These are phyloP conservation scores for Stictocephala bisonia DNA, from an alignment of 2,888 invertebrate genomes.

Conservation along the genomic window DNA sequence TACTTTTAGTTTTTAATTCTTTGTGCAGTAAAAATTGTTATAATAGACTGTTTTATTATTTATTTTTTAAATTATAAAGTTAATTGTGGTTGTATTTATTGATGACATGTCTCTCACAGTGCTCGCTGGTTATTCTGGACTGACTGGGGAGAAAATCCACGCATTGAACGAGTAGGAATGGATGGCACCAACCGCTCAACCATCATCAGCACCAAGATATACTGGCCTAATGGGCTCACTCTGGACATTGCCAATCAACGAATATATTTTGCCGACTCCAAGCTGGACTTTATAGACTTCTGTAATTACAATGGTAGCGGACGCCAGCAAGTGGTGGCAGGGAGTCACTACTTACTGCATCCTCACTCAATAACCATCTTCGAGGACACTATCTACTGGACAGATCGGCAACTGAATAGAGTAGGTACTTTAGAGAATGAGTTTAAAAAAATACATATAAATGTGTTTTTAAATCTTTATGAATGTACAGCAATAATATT, in stretches of 20 bases:
- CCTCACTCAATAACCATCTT: conserved; percentile 95
- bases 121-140: conserved; percentile 96
- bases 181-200: conserved; percentile 88
- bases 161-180: conserved; percentile 96
- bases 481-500: too few relatives aligned
- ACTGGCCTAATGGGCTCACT: conserved; percentile 98
- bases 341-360: conserved; percentile 92
- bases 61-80: too few relatives aligned
- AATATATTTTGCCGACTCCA: conserved; percentile 97
- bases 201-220: conserved; percentile 93
- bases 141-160: conserved; percentile 98
- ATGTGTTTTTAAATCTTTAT: too few relatives aligned
- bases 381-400: conserved; percentile 97
- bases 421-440: conserved; percentile 66
- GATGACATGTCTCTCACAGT: too few relatives aligned
- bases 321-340: conserved; percentile 87
- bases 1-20: too few relatives aligned
- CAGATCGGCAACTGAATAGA: conserved; percentile 91
- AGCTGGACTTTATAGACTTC: conserved; percentile 97
- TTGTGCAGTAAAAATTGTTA: neutral
- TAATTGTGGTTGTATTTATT: too few relatives aligned
- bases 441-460: too few relatives aligned
- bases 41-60: too few relatives aligned
- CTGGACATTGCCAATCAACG: conserved; percentile 92
- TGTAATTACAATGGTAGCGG: conserved; percentile 96